Evolutionary conservation across 2,888 invertebrate genomes (phyloP).

Genomic region (Tenodera sinensis): DNA sequence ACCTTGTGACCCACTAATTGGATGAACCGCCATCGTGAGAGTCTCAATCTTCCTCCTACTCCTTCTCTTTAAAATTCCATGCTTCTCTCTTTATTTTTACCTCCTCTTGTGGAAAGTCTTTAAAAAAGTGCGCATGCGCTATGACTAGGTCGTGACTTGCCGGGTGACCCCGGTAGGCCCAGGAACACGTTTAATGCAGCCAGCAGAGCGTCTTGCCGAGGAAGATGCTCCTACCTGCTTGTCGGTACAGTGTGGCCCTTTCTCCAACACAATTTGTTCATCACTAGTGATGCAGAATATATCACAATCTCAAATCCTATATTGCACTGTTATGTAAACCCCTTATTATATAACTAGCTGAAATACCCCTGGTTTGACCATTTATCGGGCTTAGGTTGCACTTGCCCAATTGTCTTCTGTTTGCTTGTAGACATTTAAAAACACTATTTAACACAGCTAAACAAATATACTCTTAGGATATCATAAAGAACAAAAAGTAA

Average conservation of each 20-base stretch:
- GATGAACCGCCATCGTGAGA: neutral
- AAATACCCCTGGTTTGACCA: too few species aligned
- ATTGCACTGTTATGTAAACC: too few species aligned
- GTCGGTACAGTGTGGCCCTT: neutral
- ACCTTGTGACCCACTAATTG: conserved; percentile 25
- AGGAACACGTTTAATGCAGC: neutral
- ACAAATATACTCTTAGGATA: too few species aligned
- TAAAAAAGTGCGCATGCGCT: conserved; percentile 10
- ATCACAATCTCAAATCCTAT: too few species aligned
- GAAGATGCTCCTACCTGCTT: neutral
- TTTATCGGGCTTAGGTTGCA: too few species aligned
- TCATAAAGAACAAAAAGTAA: too few species aligned
- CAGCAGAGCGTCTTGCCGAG: neutral
- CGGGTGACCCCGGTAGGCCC: neutral
- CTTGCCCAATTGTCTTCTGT: too few species aligned
- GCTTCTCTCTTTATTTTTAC: neutral
- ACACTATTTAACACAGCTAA: too few species aligned
- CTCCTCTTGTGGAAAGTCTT: conserved; percentile 4
- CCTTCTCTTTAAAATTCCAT: neutral
- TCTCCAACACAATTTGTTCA: neutral
- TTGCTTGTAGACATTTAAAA: too few species aligned
- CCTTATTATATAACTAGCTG: too few species aligned
- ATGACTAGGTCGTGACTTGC: conserved; percentile 11
- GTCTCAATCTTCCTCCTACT: neutral
- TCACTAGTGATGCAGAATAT: too few species aligned